A percentile compares a stretch with the other conserved stretches of the same genome.
Evolutionary conservation across 2,113 vertebrate species (phyloP).

Genomic region (Aix galericulata): DNA sequence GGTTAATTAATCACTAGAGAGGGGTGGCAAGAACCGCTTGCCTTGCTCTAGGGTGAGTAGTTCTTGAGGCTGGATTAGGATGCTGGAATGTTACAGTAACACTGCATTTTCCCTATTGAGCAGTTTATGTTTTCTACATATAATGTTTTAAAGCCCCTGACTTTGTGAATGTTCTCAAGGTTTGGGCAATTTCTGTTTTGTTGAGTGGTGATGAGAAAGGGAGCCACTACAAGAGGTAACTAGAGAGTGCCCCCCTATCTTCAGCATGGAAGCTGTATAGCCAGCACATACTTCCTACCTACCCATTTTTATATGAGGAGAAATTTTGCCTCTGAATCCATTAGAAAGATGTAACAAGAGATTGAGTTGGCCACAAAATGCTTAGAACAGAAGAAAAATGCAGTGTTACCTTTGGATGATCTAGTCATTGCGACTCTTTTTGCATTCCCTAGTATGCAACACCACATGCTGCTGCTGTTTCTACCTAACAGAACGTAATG

Average conservation of each 20-base stretch:
- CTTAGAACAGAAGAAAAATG: neutral
- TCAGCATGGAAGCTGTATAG: neutral
- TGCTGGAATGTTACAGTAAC: neutral
- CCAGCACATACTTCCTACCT: neutral
- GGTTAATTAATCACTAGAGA: neutral
- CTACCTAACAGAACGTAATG: neutral
- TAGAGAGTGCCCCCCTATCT: neutral
- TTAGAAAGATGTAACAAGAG: neutral
- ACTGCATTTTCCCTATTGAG: neutral
- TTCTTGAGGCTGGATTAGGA: neutral
- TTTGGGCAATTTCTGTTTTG: neutral
- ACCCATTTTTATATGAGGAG: neutral
- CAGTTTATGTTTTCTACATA: neutral
- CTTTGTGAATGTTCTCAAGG: neutral
- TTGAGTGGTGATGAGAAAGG: neutral
- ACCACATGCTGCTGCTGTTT: neutral
- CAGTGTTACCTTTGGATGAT: neutral
- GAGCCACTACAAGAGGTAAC: neutral
- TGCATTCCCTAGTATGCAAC: neutral
- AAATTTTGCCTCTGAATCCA: neutral
- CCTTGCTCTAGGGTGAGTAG: neutral
- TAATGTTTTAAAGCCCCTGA: neutral
- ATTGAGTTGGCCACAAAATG: neutral
- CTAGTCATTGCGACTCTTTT: neutral
- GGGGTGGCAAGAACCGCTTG: neutral